phyloP scores from a whole-genome alignment of 2,888 invertebrate species.

The Drosophila falleni region DNA sequence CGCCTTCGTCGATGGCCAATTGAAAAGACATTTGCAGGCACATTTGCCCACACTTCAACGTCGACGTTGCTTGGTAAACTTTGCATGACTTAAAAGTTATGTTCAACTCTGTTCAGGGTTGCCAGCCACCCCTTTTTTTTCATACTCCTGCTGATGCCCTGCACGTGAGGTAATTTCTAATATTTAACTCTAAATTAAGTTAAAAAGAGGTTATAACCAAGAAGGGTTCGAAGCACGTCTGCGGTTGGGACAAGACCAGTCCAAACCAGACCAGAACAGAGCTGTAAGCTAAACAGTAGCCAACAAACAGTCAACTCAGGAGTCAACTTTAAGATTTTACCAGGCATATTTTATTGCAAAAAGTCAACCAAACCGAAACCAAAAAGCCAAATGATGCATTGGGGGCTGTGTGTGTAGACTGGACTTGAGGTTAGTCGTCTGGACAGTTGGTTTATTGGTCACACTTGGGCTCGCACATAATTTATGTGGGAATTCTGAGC shows the following conservation, averaged over 20 bases:
- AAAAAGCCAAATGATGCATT: constrained; percentile 42
- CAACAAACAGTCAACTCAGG: constrained; percentile 6
- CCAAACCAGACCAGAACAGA: constrained; percentile 4
- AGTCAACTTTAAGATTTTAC: constrained; percentile 69
- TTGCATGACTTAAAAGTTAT: constrained; percentile 79
- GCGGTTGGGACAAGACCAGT: constrained; percentile 46
- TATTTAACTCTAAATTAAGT: constrained; percentile 81
- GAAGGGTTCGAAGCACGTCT: constrained; percentile 51
- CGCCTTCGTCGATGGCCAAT: constrained; percentile 74
- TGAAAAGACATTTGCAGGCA: constrained; percentile 80
- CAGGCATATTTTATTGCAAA: constrained; percentile 84
- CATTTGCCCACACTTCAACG: constrained; percentile 61
- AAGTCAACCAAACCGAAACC: constrained; percentile 4
- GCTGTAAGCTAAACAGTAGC: constrained; percentile 18
- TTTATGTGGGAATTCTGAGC: constrained; percentile 81
- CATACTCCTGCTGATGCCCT: constrained; percentile 40
- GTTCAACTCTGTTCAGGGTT: constrained; percentile 30
- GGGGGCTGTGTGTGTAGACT: constrained; percentile 15
- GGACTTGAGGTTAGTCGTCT: constrained; percentile 59
- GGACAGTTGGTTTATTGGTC: constrained; percentile 83
- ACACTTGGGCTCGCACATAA: constrained; percentile 84
- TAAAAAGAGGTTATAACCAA: constrained; percentile 45
- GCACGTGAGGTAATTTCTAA: constrained; percentile 82
- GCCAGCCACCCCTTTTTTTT: background rate
- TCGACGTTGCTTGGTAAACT: constrained; percentile 44